Base-by-base conservation (phyloP, 2,797 vertebrate species). In the Xenops minutus region DNA sequence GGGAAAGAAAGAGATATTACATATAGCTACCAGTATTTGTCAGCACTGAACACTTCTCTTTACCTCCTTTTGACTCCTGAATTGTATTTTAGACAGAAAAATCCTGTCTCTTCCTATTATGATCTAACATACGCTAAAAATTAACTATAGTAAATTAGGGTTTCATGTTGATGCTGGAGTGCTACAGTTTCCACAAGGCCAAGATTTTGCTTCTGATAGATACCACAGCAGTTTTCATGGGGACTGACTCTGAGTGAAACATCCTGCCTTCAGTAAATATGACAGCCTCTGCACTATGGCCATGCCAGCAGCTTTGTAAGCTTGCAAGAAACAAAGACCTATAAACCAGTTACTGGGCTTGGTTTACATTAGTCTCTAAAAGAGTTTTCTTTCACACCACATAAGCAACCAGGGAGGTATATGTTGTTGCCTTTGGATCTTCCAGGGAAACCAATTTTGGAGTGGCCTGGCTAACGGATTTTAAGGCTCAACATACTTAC, bases 221-320 rank as follows among this genome's bases (percentile, higher is more conserved):
- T 14, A n/a, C 0, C 23, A 41, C 5, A 69, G 30, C 23, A 44
- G 34, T 71, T 94, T 85, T 26, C 49, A 32, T 2, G 17, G 34
- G 41, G 39, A 77, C 36, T 32, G 24, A 73, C 10, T 20, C 19
- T 12, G 36, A 49, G 27, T 46, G 58, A 85, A 79, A 82, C 37
- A 84, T 1, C 0, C 5, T 49, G 14, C 23, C 19, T 67, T 48
- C n/a, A 30, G 39, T 14, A 58, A 51, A 62, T 16, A 36, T 2
- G 17, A 82, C n/a, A 73, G 19, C 6, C 37, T 12, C n/a, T 54
- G 34, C 0, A 0, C 21, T 55, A 43, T 0, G 3, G 58, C 15
- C 49, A 63, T 43, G 23, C 2, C 6, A 77, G 22, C 26, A 62
- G 19, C 7, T 12, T 36, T 58, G n/a, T n/a, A 13, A 90, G 27